Conservation (phyloP, 2,797 vertebrate species). For the Vireo griseus region DNA sequence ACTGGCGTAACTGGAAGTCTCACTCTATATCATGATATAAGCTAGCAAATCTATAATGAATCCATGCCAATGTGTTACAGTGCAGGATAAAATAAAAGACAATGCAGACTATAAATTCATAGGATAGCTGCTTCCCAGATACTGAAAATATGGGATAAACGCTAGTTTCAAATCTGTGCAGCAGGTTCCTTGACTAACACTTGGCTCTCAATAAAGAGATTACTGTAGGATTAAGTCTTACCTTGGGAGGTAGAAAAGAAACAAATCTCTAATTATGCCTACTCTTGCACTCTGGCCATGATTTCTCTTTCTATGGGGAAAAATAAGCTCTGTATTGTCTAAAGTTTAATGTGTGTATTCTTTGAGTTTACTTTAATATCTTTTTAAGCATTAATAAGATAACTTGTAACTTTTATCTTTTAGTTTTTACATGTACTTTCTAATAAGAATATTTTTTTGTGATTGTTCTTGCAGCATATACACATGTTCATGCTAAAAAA, state of each 20-base stretch:
- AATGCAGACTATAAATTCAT: background rate
- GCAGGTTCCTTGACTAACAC: constrained; percentile 9
- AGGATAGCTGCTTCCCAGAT: background rate
- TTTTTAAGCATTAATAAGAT: background rate
- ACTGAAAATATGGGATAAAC: background rate
- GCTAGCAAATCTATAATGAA: background rate
- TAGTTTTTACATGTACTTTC: background rate
- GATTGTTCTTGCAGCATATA: background rate
- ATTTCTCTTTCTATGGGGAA: constrained; percentile 37
- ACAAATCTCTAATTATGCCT: constrained; percentile 57
- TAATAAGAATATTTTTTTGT: background rate
- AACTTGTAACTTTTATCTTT: background rate
- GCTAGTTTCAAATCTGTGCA: background rate
- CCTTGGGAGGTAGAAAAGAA: constrained; percentile 33
- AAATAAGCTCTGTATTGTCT: constrained; percentile 27
- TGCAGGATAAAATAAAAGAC: background rate
- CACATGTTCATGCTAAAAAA: background rate
- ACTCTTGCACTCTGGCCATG: background rate
- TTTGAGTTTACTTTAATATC: background rate
- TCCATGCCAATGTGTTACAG: background rate
- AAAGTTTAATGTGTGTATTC: background rate
- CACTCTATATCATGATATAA: background rate
- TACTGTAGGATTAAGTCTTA: constrained; percentile 50
- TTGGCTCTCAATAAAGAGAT: constrained; percentile 41
- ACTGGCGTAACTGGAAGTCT: background rate